phyloP scores from a whole-genome alignment of 2,113 vertebrate species.

The Castor canadensis region DNA sequence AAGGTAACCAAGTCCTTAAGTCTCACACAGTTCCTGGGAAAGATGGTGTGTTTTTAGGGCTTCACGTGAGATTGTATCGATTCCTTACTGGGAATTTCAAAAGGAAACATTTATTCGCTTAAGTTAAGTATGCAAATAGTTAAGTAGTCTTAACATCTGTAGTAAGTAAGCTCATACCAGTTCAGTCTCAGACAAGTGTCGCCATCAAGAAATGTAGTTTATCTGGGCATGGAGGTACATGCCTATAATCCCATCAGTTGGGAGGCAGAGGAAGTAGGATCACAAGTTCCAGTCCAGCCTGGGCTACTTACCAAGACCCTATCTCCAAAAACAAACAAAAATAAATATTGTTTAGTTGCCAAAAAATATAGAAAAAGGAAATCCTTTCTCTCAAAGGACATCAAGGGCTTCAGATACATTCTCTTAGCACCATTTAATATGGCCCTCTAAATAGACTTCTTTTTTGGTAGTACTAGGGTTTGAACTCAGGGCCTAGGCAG shows the following conservation, averaged over 20 bases:
- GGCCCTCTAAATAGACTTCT: neutral
- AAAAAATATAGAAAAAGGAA: constrained; percentile 3
- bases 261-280: too few species aligned
- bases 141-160: neutral
- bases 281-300: too few species aligned
- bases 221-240: too few species aligned
- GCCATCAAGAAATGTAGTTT: constrained; percentile 1
- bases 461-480: too few species aligned
- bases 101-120: neutral
- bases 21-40: neutral
- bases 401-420: neutral
- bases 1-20: neutral
- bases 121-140: neutral
- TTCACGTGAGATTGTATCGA: neutral
- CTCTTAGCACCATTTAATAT: neutral
- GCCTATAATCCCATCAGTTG: neutral
- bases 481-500: too few species aligned
- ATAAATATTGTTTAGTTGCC: neutral
- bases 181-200: neutral
- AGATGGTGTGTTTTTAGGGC: neutral
- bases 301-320: too few species aligned
- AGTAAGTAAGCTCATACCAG: neutral
- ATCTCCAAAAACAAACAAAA: neutral
- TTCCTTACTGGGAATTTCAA: neutral
- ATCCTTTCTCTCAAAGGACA: neutral